Percentiles rank a stretch among this genome's conserved stretches.
Conservation (phyloP, 2,797 vertebrate species). For the Typhlichthys subterraneus region DNA sequence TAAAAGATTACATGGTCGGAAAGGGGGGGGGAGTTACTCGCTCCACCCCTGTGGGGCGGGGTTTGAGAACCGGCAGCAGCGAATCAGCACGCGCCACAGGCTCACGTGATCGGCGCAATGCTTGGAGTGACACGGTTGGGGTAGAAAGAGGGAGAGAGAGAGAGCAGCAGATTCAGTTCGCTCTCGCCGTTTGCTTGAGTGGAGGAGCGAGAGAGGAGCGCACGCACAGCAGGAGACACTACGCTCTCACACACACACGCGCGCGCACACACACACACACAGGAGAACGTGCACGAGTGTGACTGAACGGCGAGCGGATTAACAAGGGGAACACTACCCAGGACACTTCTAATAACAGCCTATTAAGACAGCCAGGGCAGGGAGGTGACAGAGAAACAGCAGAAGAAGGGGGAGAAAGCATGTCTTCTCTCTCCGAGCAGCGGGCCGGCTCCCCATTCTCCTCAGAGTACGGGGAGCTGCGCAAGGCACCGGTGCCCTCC, state of each 20-base stretch:
- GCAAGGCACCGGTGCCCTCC: slow-evolving; percentile 66
- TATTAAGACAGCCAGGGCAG: slow-evolving; percentile 27
- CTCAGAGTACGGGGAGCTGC: slow-evolving; percentile 82
- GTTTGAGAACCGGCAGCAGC: slow-evolving; percentile 42
- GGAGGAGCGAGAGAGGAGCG: slow-evolving; percentile 28
- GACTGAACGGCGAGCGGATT: slow-evolving; percentile 26
- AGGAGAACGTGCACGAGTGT: slow-evolving; percentile 31
- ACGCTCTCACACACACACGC: slow-evolving; percentile 19
- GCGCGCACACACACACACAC: slow-evolving; percentile 14
- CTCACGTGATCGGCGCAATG: slow-evolving; percentile 67
- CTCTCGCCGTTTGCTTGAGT: slow-evolving; percentile 63
- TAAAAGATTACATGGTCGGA: background rate
- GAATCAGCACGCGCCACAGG: slow-evolving; percentile 62
- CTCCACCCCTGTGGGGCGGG: slow-evolving; percentile 64
- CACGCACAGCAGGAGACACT: slow-evolving; percentile 24
- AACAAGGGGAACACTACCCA: slow-evolving; percentile 36
- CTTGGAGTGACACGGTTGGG: slow-evolving; percentile 35
- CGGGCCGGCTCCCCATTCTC: slow-evolving; percentile 80
- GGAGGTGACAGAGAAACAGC: slow-evolving; percentile 39
- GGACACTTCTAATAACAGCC: slow-evolving; percentile 24
- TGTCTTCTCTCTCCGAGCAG: slow-evolving; percentile 89
- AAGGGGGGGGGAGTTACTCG: slow-evolving; percentile 64
- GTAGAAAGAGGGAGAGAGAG: slow-evolving; percentile 30
- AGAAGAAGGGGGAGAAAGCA: slow-evolving; percentile 67
- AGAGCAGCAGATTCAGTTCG: slow-evolving; percentile 56